Evolutionary conservation across 1,140 invertebrate genomes (phyloP), one percentile per base, ranked within the genome.

Genomic region (Drosophila triauraria): DNA sequence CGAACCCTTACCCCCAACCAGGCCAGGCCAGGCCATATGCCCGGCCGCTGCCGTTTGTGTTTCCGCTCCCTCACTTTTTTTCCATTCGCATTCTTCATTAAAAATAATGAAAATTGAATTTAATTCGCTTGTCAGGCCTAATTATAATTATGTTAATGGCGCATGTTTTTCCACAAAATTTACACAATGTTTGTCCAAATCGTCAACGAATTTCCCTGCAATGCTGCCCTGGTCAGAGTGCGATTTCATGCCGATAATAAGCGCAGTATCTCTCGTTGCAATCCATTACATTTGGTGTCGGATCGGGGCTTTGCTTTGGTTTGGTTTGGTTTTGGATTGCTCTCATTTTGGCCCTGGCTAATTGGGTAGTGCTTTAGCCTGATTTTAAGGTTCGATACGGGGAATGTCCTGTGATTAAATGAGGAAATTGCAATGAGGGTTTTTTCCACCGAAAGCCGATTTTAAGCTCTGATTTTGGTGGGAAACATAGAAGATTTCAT

Each of bases 61-160:
- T 65, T 64, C 25, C 51, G 25, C 32, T 20, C 20, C 17, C 32
- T 20, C 20, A n/a, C 20, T 30, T 35, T 27, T 56, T 64, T 71
- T 44, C 20, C 50, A 10, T 40, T 15, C 47, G 7, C 42, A 47
- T 74, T 75, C 63, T 76, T 82, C 67, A 78, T 82, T 78, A 78
- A 82, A 78, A 75, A 79, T 82, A 78, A 82, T 86, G 79, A 65
- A 69, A 82, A 86, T 86, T 82, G 53, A 82, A 86, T 82, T 82
- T 76, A 82, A 87, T 77, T 67, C 62, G 74, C 75, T 80, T 80
- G 83, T 87, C 83, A 64, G 47, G 47, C 51, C 83, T 74, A 87
- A 86, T 86, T 86, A 87, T 86, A 80, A 82, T 87, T 87, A 87
- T 76, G 67, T 77, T 77, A 87, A 86, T 86, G 64, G 76, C 65